phyloP scores from a whole-genome alignment of 2,797 vertebrate genomes.

The Centropyge bicolor region DNA sequence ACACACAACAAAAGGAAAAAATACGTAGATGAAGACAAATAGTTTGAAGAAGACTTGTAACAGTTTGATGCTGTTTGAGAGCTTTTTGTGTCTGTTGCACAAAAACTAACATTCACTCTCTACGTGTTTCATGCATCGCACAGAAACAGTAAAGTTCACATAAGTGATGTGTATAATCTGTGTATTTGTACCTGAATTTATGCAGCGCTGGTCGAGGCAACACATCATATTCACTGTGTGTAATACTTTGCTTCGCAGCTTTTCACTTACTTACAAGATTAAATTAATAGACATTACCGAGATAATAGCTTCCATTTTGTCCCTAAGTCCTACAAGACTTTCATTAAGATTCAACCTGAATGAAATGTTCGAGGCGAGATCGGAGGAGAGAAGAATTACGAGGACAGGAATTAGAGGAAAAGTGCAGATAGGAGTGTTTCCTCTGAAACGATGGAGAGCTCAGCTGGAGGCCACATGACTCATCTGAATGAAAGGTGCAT shows the following conservation, averaged over 20 bases:
- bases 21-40: background rate
- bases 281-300: constrained; percentile 9
- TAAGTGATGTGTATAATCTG: background rate
- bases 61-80: background rate
- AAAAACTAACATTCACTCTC: background rate
- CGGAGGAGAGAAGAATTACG: background rate
- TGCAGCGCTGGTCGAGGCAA: background rate
- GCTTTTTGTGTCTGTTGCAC: background rate
- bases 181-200: too few relatives aligned
- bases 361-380: background rate
- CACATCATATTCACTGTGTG: background rate
- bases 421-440: background rate
- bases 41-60: background rate
- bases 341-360: background rate
- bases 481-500: background rate
- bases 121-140: background rate
- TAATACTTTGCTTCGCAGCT: background rate
- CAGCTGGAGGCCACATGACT: constrained; percentile 1
- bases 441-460: background rate
- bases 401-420: background rate
- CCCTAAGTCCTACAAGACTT: background rate
- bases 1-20: constrained; percentile 2
- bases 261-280: background rate
- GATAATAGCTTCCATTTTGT: constrained; percentile 10
- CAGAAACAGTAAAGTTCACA: background rate